Conservation (phyloP, 2,797 vertebrate genomes). For the Chloroceryle amazona region DNA sequence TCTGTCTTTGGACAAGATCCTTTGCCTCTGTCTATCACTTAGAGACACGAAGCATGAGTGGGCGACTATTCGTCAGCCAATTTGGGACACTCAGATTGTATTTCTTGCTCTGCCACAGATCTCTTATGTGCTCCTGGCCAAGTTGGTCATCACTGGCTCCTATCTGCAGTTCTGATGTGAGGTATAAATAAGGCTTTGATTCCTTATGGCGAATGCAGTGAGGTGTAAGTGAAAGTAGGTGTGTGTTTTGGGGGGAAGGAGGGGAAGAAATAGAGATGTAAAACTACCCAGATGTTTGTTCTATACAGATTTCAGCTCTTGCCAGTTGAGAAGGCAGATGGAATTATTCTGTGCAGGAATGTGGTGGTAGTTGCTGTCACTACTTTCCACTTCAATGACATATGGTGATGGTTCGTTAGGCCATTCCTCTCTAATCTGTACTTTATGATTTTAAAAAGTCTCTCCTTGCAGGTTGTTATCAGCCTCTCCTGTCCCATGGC, state of each 20-base stretch:
- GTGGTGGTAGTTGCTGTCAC: not conserved
- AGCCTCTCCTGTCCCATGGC: not conserved
- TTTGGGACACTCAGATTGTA: not conserved
- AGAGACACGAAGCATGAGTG: not conserved
- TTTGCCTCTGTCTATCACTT: not conserved
- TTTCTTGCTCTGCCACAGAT: conserved; percentile 4
- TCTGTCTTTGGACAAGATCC: conserved; percentile 7
- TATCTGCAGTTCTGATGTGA: not conserved
- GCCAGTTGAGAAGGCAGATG: not conserved
- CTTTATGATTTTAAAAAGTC: not conserved
- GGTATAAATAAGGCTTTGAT: not conserved
- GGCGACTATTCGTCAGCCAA: not conserved
- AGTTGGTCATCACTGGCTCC: not conserved
- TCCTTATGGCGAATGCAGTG: not conserved
- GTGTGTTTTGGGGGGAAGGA: not conserved
- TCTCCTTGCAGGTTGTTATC: not conserved
- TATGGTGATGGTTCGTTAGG: not conserved
- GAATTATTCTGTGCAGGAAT: not conserved
- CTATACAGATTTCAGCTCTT: not conserved
- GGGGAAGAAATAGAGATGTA: not conserved
- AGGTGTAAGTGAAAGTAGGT: not conserved
- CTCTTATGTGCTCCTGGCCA: not conserved
- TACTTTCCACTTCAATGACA: not conserved
- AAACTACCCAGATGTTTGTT: not conserved
- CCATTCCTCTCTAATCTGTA: not conserved